phyloP scores from a whole-genome alignment of 1,140 invertebrate species.

The Drosophila parvula region DNA sequence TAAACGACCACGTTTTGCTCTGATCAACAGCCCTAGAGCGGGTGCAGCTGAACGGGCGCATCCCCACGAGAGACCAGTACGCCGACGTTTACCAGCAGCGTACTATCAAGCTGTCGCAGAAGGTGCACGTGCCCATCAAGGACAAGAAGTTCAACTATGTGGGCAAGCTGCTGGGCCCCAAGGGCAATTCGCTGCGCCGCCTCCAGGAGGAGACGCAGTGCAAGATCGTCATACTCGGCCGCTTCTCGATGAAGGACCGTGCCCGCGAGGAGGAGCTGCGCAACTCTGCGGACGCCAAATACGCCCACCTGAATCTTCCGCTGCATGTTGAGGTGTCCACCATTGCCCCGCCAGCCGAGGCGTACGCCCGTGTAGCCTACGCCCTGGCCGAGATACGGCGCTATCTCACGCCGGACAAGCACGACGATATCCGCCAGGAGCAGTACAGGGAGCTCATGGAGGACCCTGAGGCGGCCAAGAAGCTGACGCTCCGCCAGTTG shows the following conservation, averaged over 20 bases:
- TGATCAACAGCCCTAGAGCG: constrained; percentile 86
- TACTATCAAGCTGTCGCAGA: constrained; percentile 92
- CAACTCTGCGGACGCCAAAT: constrained; percentile 95
- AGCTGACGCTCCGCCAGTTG: constrained; percentile 74
- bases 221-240: constrained; percentile 97
- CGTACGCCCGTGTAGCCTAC: constrained; percentile 95
- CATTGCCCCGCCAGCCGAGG: constrained; percentile 94
- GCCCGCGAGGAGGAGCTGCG: constrained; percentile 95
- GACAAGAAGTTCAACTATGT: constrained; percentile 98
- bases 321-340: constrained; percentile 97
- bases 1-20: constrained; percentile 1
- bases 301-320: constrained; percentile 95
- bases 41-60: constrained; percentile 86
- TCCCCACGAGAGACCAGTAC: constrained; percentile 88
- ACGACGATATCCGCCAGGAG: constrained; percentile 93
- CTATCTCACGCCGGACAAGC: constrained; percentile 89
- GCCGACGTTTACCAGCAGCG: constrained; percentile 94
- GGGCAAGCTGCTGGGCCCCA: constrained; percentile 96
- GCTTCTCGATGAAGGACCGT: constrained; percentile 97
- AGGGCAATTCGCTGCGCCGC: constrained; percentile 95
- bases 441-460: constrained; percentile 90
- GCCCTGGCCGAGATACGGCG: constrained; percentile 92
- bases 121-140: constrained; percentile 94
- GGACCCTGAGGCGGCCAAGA: constrained; percentile 83
- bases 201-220: constrained; percentile 98